Percentiles rank a stretch among this genome's conserved stretches.
Evolutionary conservation across 1,140 invertebrate genomes (phyloP).

Genomic region (Drosophila sp.): DNA sequence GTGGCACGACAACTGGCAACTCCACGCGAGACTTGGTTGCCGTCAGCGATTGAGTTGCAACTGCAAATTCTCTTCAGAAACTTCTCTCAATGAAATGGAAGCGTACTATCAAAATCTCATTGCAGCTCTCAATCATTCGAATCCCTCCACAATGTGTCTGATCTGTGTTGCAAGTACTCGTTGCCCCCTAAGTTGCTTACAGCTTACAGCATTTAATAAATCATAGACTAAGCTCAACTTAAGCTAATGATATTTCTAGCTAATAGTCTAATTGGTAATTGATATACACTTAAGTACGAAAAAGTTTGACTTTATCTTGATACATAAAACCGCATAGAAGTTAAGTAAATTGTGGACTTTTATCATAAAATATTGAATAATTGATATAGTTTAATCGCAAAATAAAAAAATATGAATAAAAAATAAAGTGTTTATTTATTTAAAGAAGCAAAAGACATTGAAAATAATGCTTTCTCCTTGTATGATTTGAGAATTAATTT

Average conservation of each 20-base stretch:
- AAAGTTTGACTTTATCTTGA: constrained; percentile 78
- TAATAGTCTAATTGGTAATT: constrained; percentile 51
- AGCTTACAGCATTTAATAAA: constrained; percentile 66
- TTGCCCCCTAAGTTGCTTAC: constrained; percentile 59
- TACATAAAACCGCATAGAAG: constrained; percentile 27
- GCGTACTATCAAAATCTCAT: constrained; percentile 56
- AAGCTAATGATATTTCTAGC: constrained; percentile 65
- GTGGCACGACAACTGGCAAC: constrained; percentile 21
- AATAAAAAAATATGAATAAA: not conserved
- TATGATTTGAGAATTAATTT: too few relatives aligned
- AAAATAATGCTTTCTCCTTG: too few relatives aligned
- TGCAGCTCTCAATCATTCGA: constrained; percentile 68
- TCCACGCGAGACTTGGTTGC: constrained; percentile 63
- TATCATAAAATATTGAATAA: constrained; percentile 66
- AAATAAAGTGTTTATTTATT: not conserved
- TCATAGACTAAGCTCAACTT: constrained; percentile 35
- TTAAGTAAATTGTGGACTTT: constrained; percentile 63
- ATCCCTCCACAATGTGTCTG: constrained; percentile 72
- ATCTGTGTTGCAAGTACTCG: constrained; percentile 62
- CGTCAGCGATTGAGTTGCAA: constrained; percentile 64
- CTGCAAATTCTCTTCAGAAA: too few relatives aligned
- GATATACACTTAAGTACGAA: constrained; percentile 45
- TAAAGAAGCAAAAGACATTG: too few relatives aligned
- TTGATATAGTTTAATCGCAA: constrained; percentile 64
- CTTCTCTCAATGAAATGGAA: not conserved